A percentile compares a stretch with the other conserved stretches of the same genome.
Conservation (phyloP, 2,888 invertebrate species). For the Xestobium rufovillosum region DNA sequence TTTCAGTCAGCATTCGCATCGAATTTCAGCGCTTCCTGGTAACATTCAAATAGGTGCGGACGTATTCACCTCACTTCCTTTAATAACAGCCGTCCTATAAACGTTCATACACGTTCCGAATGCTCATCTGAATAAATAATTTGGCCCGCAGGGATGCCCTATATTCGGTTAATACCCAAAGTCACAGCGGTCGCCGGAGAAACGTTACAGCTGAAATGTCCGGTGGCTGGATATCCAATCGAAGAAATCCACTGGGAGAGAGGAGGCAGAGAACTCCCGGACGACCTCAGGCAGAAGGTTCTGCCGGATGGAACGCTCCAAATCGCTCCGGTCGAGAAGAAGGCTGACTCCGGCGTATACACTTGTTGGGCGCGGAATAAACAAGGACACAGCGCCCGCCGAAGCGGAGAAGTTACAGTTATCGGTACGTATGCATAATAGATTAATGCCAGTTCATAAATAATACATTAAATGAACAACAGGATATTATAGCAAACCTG, state of each 20-base stretch:
- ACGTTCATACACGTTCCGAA: no score
- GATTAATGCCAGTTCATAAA: no score
- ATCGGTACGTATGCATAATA: constrained; percentile 55
- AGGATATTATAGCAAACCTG: no score
- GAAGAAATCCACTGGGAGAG: constrained; percentile 75
- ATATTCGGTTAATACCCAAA: constrained; percentile 71
- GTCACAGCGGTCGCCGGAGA: constrained; percentile 76
- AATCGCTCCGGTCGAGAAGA: constrained; percentile 68
- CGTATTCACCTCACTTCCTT: no score
- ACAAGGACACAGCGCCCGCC: constrained; percentile 64
- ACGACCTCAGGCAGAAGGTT: constrained; percentile 70
- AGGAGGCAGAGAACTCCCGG: constrained; percentile 65
- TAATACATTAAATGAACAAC: no score
- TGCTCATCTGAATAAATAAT: no score
- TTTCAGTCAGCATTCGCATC: no score
- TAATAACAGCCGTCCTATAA: no score
- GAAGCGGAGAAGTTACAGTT: constrained; percentile 67
- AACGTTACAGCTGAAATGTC: constrained; percentile 66
- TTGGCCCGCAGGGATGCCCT: constrained; percentile 62
- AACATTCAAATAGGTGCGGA: no score
- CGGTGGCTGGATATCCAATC: constrained; percentile 76
- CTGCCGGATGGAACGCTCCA: constrained; percentile 65
- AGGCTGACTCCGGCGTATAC: constrained; percentile 68
- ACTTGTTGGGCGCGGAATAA: constrained; percentile 73
- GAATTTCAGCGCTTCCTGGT: no score